Evolutionary conservation across 2,113 vertebrate genomes (phyloP).

Genomic region (Clupea harengus): DNA sequence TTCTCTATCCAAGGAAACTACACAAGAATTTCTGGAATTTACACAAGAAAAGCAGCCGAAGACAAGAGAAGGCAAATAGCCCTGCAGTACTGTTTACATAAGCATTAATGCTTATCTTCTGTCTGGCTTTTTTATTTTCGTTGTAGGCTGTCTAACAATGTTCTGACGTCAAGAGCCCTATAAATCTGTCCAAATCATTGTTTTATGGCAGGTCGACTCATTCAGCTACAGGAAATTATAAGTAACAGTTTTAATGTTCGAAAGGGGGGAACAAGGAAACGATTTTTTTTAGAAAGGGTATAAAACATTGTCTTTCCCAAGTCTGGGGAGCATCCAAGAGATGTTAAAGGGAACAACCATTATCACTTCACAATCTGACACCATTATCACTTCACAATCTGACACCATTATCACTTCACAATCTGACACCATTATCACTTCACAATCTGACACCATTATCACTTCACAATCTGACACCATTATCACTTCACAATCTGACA

Average conservation of each 20-base stretch:
- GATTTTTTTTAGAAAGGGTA: not conserved
- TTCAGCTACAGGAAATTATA: constrained; percentile 55
- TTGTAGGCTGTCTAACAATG: constrained; percentile 60
- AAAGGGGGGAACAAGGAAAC: constrained; percentile 21
- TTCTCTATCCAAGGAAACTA: constrained; percentile 58
- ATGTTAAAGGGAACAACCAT: not conserved
- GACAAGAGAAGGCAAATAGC: constrained; percentile 59
- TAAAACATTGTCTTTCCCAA: not conserved
- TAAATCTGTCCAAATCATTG: constrained; percentile 63
- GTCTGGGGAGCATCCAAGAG: not conserved
- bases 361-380: not conserved
- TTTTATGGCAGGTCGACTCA: constrained; percentile 52
- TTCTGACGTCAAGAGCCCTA: constrained; percentile 56
- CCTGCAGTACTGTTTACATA: constrained; percentile 58
- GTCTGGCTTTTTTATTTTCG: constrained; percentile 67
- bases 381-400: not conserved
- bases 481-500: not conserved
- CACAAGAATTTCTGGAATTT: constrained; percentile 64
- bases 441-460: not conserved
- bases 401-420: too few species aligned
- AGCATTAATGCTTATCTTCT: constrained; percentile 64
- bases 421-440: not conserved
- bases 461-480: not conserved
- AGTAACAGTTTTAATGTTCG: constrained; percentile 38
- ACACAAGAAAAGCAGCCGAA: constrained; percentile 58